Base-by-base conservation (phyloP, 2,797 vertebrate genomes). In the Sebastes kiyomatsui region DNA sequence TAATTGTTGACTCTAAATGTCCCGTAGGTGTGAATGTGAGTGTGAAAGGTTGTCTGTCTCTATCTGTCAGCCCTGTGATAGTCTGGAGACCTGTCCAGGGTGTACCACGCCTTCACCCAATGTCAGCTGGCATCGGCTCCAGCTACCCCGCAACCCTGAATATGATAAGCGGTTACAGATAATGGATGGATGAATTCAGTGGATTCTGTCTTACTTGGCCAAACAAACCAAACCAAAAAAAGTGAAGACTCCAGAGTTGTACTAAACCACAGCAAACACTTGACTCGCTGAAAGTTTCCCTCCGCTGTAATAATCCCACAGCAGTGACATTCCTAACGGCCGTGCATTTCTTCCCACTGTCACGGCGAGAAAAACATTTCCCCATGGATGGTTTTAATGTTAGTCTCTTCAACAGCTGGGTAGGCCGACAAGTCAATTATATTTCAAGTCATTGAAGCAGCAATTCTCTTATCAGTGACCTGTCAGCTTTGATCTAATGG, bases 401-500 rank as follows among this genome's bases (percentile, higher is more conserved):
- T 79, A 49, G 61, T 85, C 67, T 77, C 54, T 55, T 65, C 72
- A 59, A 77, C 67, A 83, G 69, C 75, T 77, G 78, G 67, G 62
- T 46, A 87, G 71, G 77, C 73, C 55, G 58, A 82, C 79, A 73
- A 82, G 84, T 89, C 80, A 84, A 78, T 87, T 87, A 85, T 72
- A 83, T 83, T 81, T 86, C 56, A 67, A 85, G 68, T 65, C 75
- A 85, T 46, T 81, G 82, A 74, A 80, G 84, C 82, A 79, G 81
- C 84, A 71, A 67, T 79, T 85, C 82, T 83, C 59, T 83, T 87
- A 87, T 87, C 84, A 72, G 58, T 72, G 81, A 59, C 67, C 76
- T 80, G 87, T 86, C 87, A 89, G 79, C 77, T 78, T 62, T 80
- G 79, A 84, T 88, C 84, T 79, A 23, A 67, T 58, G 32, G 77